Evolutionary conservation across 2,113 vertebrate genomes (phyloP), one percentile per base, ranked within the genome.

Genomic region (Polypterus bichir): DNA sequence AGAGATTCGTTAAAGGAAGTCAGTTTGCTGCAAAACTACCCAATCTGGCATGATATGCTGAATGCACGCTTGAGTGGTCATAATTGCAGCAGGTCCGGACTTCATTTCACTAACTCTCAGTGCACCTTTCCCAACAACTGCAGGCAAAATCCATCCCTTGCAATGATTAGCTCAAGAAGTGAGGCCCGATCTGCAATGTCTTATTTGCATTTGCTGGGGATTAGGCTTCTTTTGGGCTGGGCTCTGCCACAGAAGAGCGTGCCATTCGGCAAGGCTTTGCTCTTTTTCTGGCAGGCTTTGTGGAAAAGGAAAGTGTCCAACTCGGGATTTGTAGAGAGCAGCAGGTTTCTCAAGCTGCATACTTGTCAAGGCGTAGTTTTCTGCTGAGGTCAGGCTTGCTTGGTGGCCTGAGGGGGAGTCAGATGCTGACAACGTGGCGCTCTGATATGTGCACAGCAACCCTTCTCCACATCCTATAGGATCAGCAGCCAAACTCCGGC

Each of bases 1-100:
- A 0, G 82, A 87, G 83, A 82, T 83, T 88, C 84, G 71, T 64
- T 74, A 53, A 76, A 84, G 86, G 84, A 92, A 89, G 89, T 88
- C 71, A 87, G 88, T 89, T 87, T 85, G 86, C 84, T 85, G 71
- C 77, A 80, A 86, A 89, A 86, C 77, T 79, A 80, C 82, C 87
- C 89, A 80, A 90, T 90, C 90, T 90, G 87, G 89, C 86, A 81
- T 76, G 66, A 73, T 83, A 82, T 68, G 73, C 75, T 72, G 77
- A 77, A 81, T 76, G 76, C 68, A 83, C 76, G 89, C 86, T 86
- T 86, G 81, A 90, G 80, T 85, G 87, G 83, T 75, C 71, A 69
- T 89, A 91, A 89, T 90, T 90, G 88, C 81, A 45, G 74, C 69
- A 75, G 81, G 79, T 79, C 79, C 76, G 75, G 71, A 78, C 76